Conservation (phyloP, 2,797 vertebrate genomes). For the Poecilia velifera region DNA sequence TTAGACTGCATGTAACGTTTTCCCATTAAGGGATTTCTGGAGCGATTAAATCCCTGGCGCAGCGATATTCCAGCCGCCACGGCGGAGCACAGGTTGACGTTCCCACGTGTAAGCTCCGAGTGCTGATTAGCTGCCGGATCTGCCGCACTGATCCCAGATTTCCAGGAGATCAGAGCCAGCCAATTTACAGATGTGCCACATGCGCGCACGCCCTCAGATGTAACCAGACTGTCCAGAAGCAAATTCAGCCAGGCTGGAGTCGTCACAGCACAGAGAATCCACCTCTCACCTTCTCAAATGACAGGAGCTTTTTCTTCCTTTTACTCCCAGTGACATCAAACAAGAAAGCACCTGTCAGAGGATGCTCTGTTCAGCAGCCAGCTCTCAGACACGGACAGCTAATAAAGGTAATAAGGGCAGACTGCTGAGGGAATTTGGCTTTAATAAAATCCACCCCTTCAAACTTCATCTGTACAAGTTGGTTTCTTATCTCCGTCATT, state of each 20-base stretch:
- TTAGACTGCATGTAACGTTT: constrained; percentile 74
- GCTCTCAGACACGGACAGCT: constrained; percentile 30
- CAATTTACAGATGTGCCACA: constrained; percentile 72
- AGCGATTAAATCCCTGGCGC: constrained; percentile 70
- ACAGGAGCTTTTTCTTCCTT: constrained; percentile 23
- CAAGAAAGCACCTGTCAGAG: constrained; percentile 67
- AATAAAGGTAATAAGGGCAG: constrained; percentile 53
- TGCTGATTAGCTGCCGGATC: constrained; percentile 80
- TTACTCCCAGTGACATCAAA: constrained; percentile 49
- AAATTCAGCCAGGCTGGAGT: constrained; percentile 52
- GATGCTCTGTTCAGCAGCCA: constrained; percentile 55
- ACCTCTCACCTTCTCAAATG: background rate
- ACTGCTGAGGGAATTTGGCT: constrained; percentile 43
- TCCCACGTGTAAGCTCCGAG: constrained; percentile 46
- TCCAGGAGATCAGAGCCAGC: constrained; percentile 77
- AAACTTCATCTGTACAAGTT: constrained; percentile 44
- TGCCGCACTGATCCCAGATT: constrained; percentile 79
- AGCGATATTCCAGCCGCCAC: constrained; percentile 61
- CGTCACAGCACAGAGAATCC: constrained; percentile 49
- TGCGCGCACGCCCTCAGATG: constrained; percentile 36
- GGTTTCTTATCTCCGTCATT: constrained; percentile 29
- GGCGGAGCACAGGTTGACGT: constrained; percentile 54
- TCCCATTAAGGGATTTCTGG: constrained; percentile 79
- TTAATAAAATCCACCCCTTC: constrained; percentile 57
- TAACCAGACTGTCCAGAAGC: constrained; percentile 41